These are phyloP conservation scores for Ceratotherium simum DNA, from an alignment of 2,113 vertebrate genomes.

Conservation along the genomic window DNA sequence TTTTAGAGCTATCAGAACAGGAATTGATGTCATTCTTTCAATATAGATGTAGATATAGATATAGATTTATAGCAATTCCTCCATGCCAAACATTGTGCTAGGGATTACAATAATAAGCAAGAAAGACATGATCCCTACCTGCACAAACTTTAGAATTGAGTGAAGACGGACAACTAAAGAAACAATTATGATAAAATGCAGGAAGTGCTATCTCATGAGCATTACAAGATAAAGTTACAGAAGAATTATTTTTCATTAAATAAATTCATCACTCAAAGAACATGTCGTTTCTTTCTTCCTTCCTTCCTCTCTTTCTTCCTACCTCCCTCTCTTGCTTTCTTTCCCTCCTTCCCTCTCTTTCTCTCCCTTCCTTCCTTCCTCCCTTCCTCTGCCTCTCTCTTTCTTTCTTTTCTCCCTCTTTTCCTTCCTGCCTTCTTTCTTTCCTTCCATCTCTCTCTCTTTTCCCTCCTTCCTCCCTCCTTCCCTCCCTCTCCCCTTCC, in stretches of 20 bases:
- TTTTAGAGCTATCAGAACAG: neutral
- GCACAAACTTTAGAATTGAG: neutral
- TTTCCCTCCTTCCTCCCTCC: neutral
- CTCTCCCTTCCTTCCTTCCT: rapidly evolving
- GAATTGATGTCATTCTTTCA: neutral
- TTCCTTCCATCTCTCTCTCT: neutral
- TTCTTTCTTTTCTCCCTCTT: neutral
- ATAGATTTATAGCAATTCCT: neutral
- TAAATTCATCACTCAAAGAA: neutral
- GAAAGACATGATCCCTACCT: neutral
- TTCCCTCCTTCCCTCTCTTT: too few species aligned
- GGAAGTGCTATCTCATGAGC: neutral
- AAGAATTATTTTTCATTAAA: neutral
- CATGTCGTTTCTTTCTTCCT: neutral
- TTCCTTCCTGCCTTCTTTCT: neutral
- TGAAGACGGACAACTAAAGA: neutral
- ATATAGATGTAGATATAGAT: neutral
- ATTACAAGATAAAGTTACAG: neutral
- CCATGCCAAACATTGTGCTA: neutral
- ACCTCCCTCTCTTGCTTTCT: rapidly evolving
- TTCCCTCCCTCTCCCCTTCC: neutral
- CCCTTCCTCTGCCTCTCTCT: too few species aligned
- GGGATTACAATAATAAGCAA: neutral
- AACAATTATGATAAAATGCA: neutral
- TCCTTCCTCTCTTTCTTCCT: too few species aligned